Conservation (phyloP, 2,888 invertebrate species). For the Gnatocerus cornutus region DNA sequence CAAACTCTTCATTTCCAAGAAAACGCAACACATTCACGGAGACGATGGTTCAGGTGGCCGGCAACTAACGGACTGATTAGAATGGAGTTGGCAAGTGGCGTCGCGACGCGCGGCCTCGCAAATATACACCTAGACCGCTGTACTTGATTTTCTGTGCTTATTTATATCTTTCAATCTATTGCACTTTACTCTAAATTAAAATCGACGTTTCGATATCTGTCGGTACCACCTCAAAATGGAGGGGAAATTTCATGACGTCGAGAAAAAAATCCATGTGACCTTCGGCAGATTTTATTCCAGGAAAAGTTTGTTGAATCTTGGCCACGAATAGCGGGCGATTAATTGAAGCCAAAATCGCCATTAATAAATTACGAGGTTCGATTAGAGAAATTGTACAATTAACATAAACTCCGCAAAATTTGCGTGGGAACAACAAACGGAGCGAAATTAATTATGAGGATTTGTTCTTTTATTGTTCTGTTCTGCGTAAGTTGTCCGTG, state of each 20-base stretch:
- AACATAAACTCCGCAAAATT: no score
- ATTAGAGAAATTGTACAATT: no score
- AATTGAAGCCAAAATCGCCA: slow-evolving; percentile 20
- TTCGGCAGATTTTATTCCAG: slow-evolving; percentile 13
- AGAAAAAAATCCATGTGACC: no score
- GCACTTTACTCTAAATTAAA: slow-evolving; percentile 40
- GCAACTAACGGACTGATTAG: slow-evolving; percentile 62
- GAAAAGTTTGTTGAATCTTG: slow-evolving; percentile 27
- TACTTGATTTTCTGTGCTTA: slow-evolving; percentile 49
- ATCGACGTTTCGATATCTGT: slow-evolving; percentile 18
- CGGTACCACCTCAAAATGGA: slow-evolving; percentile 9
- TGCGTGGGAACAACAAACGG: no score
- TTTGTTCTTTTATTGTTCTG: no score
- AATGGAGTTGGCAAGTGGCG: slow-evolving; percentile 58
- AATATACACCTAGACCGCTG: slow-evolving; percentile 56
- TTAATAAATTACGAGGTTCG: not conserved
- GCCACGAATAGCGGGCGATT: slow-evolving; percentile 24
- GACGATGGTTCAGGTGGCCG: slow-evolving; percentile 57
- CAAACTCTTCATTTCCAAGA: not conserved
- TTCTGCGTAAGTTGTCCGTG: no score
- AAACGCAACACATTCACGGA: slow-evolving; percentile 11
- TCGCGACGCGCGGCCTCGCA: slow-evolving; percentile 62
- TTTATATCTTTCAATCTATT: slow-evolving; percentile 51
- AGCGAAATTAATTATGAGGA: no score
- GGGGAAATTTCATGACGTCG: slow-evolving; percentile 1